A percentile compares a stretch with the other conserved stretches of the same genome.
phyloP scores from a whole-genome alignment of 1,140 invertebrate genomes.

The Hyles euphorbiae region DNA sequence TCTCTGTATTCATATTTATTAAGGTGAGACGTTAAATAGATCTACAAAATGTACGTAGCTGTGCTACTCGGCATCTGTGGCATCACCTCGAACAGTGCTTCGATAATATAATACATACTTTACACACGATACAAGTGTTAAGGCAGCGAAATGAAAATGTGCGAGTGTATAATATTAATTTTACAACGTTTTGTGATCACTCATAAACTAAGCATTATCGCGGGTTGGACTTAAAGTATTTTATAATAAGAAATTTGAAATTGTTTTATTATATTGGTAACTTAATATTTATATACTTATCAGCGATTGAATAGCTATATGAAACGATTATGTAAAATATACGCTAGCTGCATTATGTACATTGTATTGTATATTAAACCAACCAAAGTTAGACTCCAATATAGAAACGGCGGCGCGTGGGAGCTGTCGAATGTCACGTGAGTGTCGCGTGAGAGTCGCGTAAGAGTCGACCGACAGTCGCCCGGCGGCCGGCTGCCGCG shows the following conservation, averaged over 20 bases:
- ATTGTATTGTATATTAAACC: slow-evolving; percentile 27
- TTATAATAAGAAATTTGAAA: no score
- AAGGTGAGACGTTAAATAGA: no score
- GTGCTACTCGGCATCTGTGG: no score
- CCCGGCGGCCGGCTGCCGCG: background rate
- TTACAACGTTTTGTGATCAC: background rate
- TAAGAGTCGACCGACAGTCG: background rate
- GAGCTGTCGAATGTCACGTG: slow-evolving; percentile 4
- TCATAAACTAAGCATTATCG: background rate
- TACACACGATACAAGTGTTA: no score
- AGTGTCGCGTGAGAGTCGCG: no score
- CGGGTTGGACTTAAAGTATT: no score
- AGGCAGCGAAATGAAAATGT: background rate
- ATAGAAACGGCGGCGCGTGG: slow-evolving; percentile 43
- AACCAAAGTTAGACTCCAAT: slow-evolving; percentile 54
- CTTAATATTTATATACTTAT: background rate
- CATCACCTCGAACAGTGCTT: no score
- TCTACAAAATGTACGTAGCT: no score
- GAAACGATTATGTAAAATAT: slow-evolving; percentile 37
- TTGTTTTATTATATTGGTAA: no score
- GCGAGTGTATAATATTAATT: background rate
- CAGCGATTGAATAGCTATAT: background rate
- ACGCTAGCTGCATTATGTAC: slow-evolving; percentile 39
- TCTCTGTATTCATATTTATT: background rate
- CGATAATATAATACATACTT: no score